Evolutionary conservation across 2,797 vertebrate species (phyloP).

Genomic region (Typhlichthys eigenmanni): DNA sequence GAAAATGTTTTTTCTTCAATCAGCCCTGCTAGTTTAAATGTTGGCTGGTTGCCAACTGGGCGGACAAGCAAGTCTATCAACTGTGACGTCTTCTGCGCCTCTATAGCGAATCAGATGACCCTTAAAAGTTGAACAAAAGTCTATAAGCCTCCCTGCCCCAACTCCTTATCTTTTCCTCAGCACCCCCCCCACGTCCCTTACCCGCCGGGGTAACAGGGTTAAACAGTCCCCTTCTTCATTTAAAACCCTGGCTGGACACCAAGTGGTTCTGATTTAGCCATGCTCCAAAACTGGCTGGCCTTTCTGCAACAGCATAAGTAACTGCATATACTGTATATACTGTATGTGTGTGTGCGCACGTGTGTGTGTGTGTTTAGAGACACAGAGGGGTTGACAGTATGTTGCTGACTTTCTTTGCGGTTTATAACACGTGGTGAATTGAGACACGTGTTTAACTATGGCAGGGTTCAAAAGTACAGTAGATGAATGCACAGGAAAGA

Average conservation of each 20-base stretch:
- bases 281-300: conserved; percentile 36
- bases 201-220: conserved; percentile 42
- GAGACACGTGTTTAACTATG: not conserved
- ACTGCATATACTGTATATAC: too few relatives aligned
- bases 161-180: conserved; percentile 8
- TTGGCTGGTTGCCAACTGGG: too few relatives aligned
- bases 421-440: not conserved
- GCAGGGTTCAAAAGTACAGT: not conserved
- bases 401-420: conserved; percentile 38
- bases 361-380: conserved; percentile 19
- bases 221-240: conserved; percentile 63
- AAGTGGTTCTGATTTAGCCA: conserved; percentile 41
- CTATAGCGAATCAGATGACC: too few relatives aligned
- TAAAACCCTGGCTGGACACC: conserved; percentile 50
- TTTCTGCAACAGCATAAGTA: conserved; percentile 21
- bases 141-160: conserved; percentile 7
- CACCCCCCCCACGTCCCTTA: conserved; percentile 6
- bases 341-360: conserved; percentile 1
- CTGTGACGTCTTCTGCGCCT: too few relatives aligned
- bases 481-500: too few relatives aligned
- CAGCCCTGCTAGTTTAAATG: too few relatives aligned
- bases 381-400: conserved; percentile 6
- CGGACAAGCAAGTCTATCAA: too few relatives aligned
- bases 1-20: not conserved
- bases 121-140: too few relatives aligned